Base-by-base conservation (phyloP, 2,113 vertebrate species). In the Atractosteus spatula region DNA sequence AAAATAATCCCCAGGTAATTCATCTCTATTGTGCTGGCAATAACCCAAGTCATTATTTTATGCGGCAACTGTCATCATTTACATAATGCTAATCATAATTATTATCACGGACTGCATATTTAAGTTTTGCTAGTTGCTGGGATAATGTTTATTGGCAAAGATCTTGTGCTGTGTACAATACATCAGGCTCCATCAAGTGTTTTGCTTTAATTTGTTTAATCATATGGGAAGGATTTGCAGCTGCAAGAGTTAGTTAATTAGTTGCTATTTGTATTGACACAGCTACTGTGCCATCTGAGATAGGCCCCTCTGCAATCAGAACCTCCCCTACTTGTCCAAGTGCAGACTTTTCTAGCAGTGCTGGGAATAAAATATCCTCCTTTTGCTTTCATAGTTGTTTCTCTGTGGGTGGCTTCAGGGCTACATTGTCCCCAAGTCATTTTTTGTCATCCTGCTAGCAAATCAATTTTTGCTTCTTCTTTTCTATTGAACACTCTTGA, bases 1-100 rank as follows among this genome's bases (percentile, higher is more conserved):
- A 55, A 55, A 45, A 17, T 47, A 3, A 51, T 68, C 66, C 51
- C 66, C 54, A 3, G 66, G 51, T 68, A 68, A 41, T 68, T 68
- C 51, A 16, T 68, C 47, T 55, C 45, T 47, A 54, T 29, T 29
- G n/a, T 10, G n/a, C n/a, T 68, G 66, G 66, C 16, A 68, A 55
- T 12, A n/a, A 16, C n/a, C 66, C 66, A 55, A 68, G n/a, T n/a
- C 14, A 55, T 54, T 68, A 55, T 68, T 68, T 68, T 17, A 10
- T 68, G 1, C 4, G 0, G 41, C 42, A 55, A 47, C 4, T 47
- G 43, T 3, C 51, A 68, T 68, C 42, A 68, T 68, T 68, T 68
- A 29, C 14, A 51, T 68, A 11, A 68, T 68, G 47, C 51, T 68
- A 68, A 68, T 68, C 66, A 68, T 55, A 68, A 68, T 68, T 55